These are phyloP conservation scores for Halesus radiatus DNA, from an alignment of 1,140 invertebrate species.

Conservation along the genomic window DNA sequence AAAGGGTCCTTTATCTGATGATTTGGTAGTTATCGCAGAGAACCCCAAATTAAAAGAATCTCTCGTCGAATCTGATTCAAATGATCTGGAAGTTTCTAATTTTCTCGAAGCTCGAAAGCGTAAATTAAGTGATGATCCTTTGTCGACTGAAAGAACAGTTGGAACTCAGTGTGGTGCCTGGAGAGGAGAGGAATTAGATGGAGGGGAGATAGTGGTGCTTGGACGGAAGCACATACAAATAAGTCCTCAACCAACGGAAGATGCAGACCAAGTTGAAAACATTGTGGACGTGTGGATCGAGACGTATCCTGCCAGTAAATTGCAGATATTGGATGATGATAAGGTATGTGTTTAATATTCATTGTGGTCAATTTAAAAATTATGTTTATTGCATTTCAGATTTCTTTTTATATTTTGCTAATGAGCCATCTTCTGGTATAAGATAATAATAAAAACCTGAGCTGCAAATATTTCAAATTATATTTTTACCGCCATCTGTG, in stretches of 20 bases:
- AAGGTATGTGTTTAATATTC: constrained; percentile 59
- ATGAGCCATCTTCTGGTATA: background rate
- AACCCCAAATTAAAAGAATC: background rate
- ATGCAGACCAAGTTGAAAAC: constrained; percentile 65
- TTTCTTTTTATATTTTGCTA: background rate
- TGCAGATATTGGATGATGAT: constrained; percentile 53
- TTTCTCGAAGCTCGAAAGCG: background rate
- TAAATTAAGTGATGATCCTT: constrained; percentile 11
- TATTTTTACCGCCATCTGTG: background rate
- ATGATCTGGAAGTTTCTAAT: background rate
- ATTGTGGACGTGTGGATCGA: constrained; percentile 68
- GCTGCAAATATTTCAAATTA: background rate
- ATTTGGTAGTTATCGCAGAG: background rate
- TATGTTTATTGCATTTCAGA: background rate
- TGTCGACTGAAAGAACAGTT: constrained; percentile 61
- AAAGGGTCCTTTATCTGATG: constrained; percentile 4
- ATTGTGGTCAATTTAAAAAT: background rate
- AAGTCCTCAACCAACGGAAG: constrained; percentile 64
- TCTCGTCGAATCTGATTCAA: background rate
- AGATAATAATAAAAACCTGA: background rate
- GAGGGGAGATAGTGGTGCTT: constrained; percentile 66
- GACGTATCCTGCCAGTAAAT: constrained; percentile 49
- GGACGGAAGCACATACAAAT: constrained; percentile 61
- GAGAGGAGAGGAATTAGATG: constrained; percentile 67
- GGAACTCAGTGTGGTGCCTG: constrained; percentile 69